A percentile compares a stretch with the other conserved stretches of the same genome.
Conservation (phyloP, 2,113 vertebrate species). For the Aplodontia rufa region DNA sequence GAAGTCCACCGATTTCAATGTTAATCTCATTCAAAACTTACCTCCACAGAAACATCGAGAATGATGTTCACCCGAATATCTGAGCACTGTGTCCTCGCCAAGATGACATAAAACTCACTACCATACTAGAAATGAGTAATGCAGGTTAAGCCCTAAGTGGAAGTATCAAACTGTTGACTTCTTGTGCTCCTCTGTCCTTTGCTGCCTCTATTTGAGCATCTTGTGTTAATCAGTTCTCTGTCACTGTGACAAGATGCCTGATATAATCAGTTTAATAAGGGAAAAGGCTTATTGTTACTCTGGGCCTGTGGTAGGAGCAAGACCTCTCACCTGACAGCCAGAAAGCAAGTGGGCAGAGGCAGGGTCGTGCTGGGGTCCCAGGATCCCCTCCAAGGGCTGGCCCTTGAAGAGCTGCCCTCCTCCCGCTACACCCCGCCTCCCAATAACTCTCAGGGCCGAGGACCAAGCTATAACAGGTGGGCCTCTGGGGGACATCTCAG, state of each 20-base stretch:
- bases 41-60: not conserved
- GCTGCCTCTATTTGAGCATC: not conserved
- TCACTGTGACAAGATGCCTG: not conserved
- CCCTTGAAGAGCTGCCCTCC: too few species aligned
- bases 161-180: not conserved
- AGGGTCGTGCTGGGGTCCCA: not conserved
- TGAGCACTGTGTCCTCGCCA: not conserved
- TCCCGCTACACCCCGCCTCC: too few species aligned
- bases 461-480: not conserved
- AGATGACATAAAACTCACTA: not conserved
- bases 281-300: not conserved
- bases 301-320: not conserved
- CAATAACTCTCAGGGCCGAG: too few species aligned
- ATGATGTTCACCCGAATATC: not conserved
- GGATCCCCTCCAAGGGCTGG: not conserved
- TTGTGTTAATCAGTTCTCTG: not conserved
- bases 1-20: not conserved
- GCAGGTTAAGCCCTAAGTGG: not conserved
- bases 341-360: not conserved
- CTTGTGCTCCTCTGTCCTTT: too few species aligned
- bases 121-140: not conserved
- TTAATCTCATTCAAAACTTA: not conserved
- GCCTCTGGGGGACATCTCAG: too few species aligned
- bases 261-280: not conserved
- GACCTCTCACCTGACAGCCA: not conserved